Conservation (phyloP, 2,888 invertebrate genomes). For the Eupithecia centaureata region DNA sequence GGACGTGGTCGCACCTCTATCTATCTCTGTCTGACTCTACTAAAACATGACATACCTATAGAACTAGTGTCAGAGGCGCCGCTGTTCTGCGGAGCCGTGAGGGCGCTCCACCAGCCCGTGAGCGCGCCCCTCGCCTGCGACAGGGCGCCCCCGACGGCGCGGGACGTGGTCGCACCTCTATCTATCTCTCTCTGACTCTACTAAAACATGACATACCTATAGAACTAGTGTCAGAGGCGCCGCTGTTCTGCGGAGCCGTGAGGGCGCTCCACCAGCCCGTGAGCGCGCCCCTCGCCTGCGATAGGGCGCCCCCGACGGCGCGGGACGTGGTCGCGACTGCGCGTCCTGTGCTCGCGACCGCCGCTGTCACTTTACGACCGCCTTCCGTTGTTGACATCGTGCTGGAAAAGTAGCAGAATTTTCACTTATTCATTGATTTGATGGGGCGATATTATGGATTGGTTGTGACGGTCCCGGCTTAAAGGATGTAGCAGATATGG, state of each 20-base stretch:
- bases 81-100: slow-evolving; percentile 66
- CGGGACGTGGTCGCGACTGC: slow-evolving; percentile 88
- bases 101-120: slow-evolving; percentile 92
- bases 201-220: slow-evolving; percentile 28
- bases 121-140: slow-evolving; percentile 95
- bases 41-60: too few relatives aligned
- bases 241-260: slow-evolving; percentile 57
- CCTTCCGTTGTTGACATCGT: slow-evolving; percentile 97
- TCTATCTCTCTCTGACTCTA: not conserved
- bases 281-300: slow-evolving; percentile 94
- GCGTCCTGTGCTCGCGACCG: slow-evolving; percentile 94
- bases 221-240: slow-evolving; percentile 39
- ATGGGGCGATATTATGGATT: too few relatives aligned
- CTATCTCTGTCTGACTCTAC: too few relatives aligned
- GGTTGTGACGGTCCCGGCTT: too few relatives aligned
- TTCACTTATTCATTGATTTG: not conserved
- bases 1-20: too few relatives aligned
- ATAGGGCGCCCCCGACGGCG: slow-evolving; percentile 90
- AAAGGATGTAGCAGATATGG: too few relatives aligned
- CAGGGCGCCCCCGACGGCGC: slow-evolving; percentile 89
- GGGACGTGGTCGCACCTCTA: slow-evolving; percentile 76
- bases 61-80: slow-evolving; percentile 40
- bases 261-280: slow-evolving; percentile 92
- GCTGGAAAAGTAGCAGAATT: slow-evolving; percentile 74
- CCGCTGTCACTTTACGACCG: slow-evolving; percentile 96